Base-by-base conservation (phyloP, 1,140 invertebrate genomes). In the Trissolcus basalis region DNA sequence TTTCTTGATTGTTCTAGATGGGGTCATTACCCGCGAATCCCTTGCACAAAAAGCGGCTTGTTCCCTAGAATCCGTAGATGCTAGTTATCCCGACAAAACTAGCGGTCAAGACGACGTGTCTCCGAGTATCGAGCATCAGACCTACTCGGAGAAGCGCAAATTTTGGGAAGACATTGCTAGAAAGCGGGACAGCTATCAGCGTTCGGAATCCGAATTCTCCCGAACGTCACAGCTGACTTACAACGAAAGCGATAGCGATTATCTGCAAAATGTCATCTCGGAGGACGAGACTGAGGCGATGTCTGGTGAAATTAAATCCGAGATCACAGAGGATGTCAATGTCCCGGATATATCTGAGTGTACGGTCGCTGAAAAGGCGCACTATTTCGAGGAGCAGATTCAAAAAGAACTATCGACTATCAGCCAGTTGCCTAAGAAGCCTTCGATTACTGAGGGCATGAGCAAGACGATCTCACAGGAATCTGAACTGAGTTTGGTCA, bases 1-100 rank as follows among this genome's bases (percentile, higher is more conserved):
- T 63, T 87, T 86, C 78, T 87, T 86, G 79, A 81, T 86, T 89
- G 87, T 89, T 89, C 82, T 87, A 89, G 87, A 89, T 87, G 86
- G 82, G 79, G 85, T 80, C 80, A 84, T 84, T 79, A 27, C 19
- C 19, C 83, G 83, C 80, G 87, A 84, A 79, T 83, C 81, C 83
- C 79, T 87, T 82, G 85, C 80, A 80, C 84, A 88, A 85, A 88
- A 88, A 86, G 78, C 83, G 81, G 79, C 82, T 85, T 83, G 71
- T 85, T 79, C 85, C 79, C 77, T 87, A 86, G 85, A 87, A 87
- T 84, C 85, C 36, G 84, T 86, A 87, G 86, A 87, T 85, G 85
- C 85, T 86, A 87, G 85, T 84, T 87, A 87, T 81, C 80, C 19
- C 77, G 49, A 85, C 78, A 85, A 86, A 86, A 82, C 64, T 84